A percentile compares a stretch with the other conserved stretches of the same genome.
These are phyloP conservation scores for Nipponia nippon DNA, from an alignment of 2,113 vertebrate genomes.

Conservation along the genomic window DNA sequence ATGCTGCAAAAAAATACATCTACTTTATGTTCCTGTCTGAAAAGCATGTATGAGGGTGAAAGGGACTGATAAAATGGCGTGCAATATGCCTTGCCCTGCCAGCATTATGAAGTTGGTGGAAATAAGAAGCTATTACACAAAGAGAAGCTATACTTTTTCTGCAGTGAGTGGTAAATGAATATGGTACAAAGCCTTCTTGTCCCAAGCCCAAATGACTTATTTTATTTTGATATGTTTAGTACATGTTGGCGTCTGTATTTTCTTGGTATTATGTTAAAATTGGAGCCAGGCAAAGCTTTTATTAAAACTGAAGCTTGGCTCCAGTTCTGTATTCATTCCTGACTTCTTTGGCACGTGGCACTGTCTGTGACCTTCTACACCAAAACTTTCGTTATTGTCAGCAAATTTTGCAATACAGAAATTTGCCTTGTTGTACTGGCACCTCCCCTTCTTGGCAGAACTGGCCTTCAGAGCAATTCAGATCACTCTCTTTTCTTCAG, in stretches of 20 bases:
- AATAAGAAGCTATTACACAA: background rate
- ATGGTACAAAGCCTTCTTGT: background rate
- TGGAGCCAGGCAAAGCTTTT: background rate
- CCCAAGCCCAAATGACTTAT: background rate
- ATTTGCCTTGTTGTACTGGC: background rate
- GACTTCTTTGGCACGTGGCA: background rate
- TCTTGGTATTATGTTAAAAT: background rate
- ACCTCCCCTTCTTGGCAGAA: conserved; percentile 1
- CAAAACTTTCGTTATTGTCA: background rate
- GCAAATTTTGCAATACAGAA: background rate
- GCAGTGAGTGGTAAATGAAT: background rate
- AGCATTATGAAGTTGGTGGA: background rate
- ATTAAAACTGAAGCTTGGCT: conserved; percentile 33
- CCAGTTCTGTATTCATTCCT: background rate
- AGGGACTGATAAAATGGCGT: background rate
- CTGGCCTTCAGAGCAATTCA: background rate
- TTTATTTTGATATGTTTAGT: conserved; percentile 8
- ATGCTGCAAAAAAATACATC: background rate
- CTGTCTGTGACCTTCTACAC: background rate
- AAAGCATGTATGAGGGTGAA: background rate
- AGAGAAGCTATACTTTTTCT: background rate
- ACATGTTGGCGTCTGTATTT: conserved; percentile 27
- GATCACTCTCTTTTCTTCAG: background rate
- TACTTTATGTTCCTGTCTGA: background rate
- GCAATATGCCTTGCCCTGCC: background rate